phyloP scores from a whole-genome alignment of 2,888 invertebrate genomes.

The Hypena proboscidalis region DNA sequence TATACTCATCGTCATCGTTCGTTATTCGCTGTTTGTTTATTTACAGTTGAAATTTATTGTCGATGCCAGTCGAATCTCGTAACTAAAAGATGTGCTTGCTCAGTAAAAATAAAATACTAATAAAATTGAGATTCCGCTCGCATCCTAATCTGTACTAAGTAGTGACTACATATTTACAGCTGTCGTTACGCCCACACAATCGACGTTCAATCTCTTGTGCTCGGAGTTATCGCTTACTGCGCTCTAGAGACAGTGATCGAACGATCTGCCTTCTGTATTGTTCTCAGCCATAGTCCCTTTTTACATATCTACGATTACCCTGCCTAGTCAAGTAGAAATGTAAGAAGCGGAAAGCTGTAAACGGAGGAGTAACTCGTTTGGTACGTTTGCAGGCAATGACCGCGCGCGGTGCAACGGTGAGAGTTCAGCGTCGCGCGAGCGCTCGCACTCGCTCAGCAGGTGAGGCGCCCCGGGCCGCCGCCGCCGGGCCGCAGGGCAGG shows the following conservation, averaged over 20 bases:
- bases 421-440: slow-evolving; percentile 69
- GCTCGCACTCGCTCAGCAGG: slow-evolving; percentile 89
- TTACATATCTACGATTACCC: no score
- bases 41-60: slow-evolving; percentile 9
- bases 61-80: slow-evolving; percentile 17
- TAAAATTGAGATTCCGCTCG: slow-evolving; percentile 12
- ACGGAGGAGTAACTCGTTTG: neutral
- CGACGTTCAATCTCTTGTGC: no score
- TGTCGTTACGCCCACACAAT: no score
- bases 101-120: slow-evolving; percentile 11
- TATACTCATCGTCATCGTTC: slow-evolving; percentile 30
- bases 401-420: slow-evolving; percentile 72
- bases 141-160: slow-evolving; percentile 20
- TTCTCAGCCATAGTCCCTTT: no score
- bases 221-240: no score
- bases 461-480: slow-evolving; percentile 73
- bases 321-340: no score
- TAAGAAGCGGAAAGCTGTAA: neutral
- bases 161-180: no score
- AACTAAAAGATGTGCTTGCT: slow-evolving; percentile 1
- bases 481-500: slow-evolving; percentile 24
- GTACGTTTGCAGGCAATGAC: slow-evolving; percentile 72
- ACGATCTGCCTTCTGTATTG: no score
- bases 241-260: no score
- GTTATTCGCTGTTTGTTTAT: slow-evolving; percentile 41